phyloP scores from a whole-genome alignment of 2,888 invertebrate genomes.

The Phengaris alcon region DNA sequence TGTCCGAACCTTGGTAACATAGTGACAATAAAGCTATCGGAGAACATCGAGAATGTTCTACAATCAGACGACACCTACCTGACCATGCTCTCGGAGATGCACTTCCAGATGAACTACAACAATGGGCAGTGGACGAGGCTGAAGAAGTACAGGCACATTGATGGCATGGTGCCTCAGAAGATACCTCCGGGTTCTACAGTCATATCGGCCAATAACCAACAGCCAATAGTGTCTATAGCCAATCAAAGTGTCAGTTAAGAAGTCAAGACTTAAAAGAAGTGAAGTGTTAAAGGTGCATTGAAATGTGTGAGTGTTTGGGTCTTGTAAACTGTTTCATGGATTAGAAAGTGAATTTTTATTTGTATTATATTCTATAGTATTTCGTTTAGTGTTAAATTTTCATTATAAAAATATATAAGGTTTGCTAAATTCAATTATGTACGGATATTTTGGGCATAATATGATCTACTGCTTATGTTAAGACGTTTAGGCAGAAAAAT shows the following conservation, averaged over 20 bases:
- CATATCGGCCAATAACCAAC: conserved; percentile 64
- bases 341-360: not conserved
- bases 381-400: no score
- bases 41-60: conserved; percentile 91
- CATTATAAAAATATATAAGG: no score
- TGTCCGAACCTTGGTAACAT: conserved; percentile 98
- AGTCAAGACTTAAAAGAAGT: not conserved
- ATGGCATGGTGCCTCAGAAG: conserved; percentile 73
- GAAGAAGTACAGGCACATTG: conserved; percentile 91
- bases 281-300: conserved; percentile 14
- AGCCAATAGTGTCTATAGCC: conserved; percentile 66
- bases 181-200: conserved; percentile 70
- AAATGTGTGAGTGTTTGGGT: not conserved
- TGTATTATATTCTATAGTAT: no score
- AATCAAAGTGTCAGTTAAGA: conserved; percentile 68
- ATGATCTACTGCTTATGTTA: no score
- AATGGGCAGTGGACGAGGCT: conserved; percentile 97
- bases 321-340: not conserved
- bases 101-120: conserved; percentile 99
- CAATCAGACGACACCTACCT: conserved; percentile 90
- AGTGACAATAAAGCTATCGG: conserved; percentile 96
- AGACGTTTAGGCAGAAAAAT: no score
- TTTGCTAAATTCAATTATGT: no score
- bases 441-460: no score
- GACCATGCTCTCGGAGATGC: conserved; percentile 93